Evolutionary conservation across 53 echinoderm and acorn worm genomes (phyloP).

Genomic region (Hippasteria phrygiana): DNA sequence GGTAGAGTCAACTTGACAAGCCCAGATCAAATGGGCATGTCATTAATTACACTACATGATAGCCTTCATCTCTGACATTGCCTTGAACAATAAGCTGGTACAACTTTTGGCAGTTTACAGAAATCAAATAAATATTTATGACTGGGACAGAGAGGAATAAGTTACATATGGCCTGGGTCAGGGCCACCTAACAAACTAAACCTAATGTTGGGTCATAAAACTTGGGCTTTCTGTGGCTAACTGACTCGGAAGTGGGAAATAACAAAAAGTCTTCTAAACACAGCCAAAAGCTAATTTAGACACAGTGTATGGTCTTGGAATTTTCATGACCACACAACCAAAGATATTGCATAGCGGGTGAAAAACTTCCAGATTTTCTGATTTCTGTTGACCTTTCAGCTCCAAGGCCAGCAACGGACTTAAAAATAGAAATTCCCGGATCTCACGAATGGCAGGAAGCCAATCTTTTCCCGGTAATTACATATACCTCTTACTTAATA

Average conservation of each 20-base stretch:
- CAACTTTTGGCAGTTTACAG: background rate
- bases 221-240: background rate
- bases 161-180: background rate
- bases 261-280: too few species aligned
- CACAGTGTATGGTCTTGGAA: too few species aligned
- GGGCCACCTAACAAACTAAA: background rate
- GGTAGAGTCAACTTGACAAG: conserved; percentile 2
- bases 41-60: background rate
- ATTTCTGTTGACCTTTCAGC: background rate
- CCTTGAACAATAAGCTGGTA: background rate
- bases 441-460: background rate
- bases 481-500: background rate
- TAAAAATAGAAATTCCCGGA: conserved; percentile 7
- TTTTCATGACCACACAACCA: too few species aligned
- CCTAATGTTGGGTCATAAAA: background rate
- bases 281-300: too few species aligned
- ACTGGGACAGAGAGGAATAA: background rate
- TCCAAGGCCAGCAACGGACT: background rate
- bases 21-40: background rate
- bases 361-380: background rate
- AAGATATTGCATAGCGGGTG: too few species aligned
- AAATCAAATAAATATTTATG: background rate
- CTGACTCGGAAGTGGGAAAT: too few species aligned
- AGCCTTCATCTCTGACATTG: background rate
- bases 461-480: background rate